phyloP scores from a whole-genome alignment of 2,888 invertebrate species.

The Chalcosyrphus nemorum region DNA sequence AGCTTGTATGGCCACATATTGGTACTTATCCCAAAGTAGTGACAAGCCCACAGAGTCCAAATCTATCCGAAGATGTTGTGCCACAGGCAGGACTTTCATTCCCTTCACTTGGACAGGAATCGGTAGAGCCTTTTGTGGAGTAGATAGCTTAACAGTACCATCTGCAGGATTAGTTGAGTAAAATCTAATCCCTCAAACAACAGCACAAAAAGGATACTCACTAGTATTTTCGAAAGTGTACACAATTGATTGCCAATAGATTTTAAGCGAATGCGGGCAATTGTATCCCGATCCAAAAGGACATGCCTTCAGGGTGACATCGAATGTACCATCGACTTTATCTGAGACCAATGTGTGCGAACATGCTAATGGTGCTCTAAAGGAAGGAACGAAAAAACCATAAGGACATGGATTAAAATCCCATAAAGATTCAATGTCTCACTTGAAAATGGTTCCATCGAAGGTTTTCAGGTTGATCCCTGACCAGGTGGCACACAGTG shows the following conservation, averaged over 20 bases:
- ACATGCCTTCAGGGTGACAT: conserved; percentile 85
- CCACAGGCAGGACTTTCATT: conserved; percentile 88
- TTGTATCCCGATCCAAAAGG: conserved; percentile 84
- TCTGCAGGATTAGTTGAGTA: conserved; percentile 79
- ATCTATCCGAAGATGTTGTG: conserved; percentile 87
- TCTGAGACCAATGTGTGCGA: conserved; percentile 89
- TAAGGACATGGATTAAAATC: neutral
- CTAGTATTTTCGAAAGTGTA: conserved; percentile 84
- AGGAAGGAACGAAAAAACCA: conserved; percentile 72
- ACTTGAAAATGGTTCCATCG: conserved; percentile 90
- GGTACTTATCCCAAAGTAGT: conserved; percentile 90
- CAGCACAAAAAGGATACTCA: conserved; percentile 76
- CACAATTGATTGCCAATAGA: conserved; percentile 87
- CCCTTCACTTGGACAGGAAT: conserved; percentile 89
- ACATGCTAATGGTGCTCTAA: conserved; percentile 89
- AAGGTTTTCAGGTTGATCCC: conserved; percentile 92
- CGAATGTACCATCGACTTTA: conserved; percentile 87
- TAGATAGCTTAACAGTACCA: conserved; percentile 84
- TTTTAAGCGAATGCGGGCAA: conserved; percentile 79
- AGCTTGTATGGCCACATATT: conserved; percentile 87
- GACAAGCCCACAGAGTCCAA: conserved; percentile 87
- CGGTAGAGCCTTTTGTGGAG: conserved; percentile 84
- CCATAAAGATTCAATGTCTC: conserved; percentile 53
- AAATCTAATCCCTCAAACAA: conserved; percentile 27
- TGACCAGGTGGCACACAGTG: conserved; percentile 91